These are phyloP conservation scores for Eunapius fragilis DNA, from an alignment of 37 sponge, comb jelly and placozoan species.

Conservation along the genomic window DNA sequence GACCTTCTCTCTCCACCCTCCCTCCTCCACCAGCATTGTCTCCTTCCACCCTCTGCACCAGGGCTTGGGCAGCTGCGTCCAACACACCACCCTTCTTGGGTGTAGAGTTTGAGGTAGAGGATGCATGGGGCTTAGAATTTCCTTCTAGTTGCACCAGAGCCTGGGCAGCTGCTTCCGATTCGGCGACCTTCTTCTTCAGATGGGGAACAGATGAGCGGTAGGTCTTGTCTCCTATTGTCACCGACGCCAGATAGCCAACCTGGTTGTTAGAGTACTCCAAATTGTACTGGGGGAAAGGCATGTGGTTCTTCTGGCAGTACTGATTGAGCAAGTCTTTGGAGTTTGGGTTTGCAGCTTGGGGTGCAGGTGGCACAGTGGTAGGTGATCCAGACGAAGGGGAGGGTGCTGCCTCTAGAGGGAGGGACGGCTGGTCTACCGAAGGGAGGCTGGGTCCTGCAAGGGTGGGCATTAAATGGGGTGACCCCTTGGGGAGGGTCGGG, in stretches of 20 bases:
- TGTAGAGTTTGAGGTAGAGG: too few species aligned
- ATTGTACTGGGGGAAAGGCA: constrained; percentile 12
- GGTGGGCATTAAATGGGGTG: too few species aligned
- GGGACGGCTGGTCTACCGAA: too few species aligned
- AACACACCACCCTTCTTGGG: too few species aligned
- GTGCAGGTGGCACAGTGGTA: too few species aligned
- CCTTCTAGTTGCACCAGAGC: constrained; percentile 1
- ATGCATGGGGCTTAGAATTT: too few species aligned
- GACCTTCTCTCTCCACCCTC: neutral
- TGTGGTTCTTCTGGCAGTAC: constrained; percentile 46
- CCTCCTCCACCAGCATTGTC: neutral
- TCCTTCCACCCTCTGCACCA: too few species aligned
- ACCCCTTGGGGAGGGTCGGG: too few species aligned
- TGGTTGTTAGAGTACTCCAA: constrained; percentile 16
- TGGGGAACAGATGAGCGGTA: constrained; percentile 22
- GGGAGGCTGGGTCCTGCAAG: too few species aligned
- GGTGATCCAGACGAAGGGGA: too few species aligned
- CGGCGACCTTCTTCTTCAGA: constrained; percentile 35
- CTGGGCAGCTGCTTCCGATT: constrained; percentile 26
- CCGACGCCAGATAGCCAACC: constrained; percentile 23
- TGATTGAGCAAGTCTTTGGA: constrained; percentile 21
- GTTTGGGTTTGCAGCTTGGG: neutral
- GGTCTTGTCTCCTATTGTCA: constrained; percentile 18
- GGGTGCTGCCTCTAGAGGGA: too few species aligned
- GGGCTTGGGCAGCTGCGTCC: too few species aligned